Conservation (phyloP, 1,140 invertebrate species). For the Neodiprion virginianus region DNA sequence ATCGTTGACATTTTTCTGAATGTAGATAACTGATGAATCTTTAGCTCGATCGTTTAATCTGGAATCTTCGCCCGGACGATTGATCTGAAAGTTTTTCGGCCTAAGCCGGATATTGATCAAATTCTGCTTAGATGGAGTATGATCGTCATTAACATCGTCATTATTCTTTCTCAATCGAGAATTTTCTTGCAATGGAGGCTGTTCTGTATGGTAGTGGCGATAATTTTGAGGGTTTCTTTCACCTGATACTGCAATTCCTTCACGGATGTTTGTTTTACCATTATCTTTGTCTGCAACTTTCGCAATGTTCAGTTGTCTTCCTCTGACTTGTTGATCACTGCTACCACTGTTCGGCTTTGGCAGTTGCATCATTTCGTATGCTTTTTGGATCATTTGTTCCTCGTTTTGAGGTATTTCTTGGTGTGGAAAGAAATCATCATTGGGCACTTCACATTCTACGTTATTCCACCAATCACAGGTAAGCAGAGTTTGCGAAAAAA, state of each 20-base stretch:
- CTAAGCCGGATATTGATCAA: background rate
- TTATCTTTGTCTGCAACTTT: background rate
- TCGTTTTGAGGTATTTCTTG: constrained; percentile 44
- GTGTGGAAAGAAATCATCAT: constrained; percentile 44
- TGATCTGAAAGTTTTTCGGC: background rate
- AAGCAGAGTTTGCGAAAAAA: constrained; percentile 64
- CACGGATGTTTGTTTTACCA: background rate
- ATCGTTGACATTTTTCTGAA: background rate
- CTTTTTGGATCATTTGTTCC: constrained; percentile 55
- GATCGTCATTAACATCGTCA: background rate
- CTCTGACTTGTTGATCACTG: background rate
- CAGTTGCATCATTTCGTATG: constrained; percentile 52
- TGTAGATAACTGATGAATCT: background rate
- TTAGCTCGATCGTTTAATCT: background rate
- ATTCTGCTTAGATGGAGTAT: background rate
- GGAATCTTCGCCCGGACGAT: background rate
- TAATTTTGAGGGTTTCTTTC: background rate
- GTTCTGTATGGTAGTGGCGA: background rate
- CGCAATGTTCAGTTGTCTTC: background rate
- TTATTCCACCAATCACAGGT: constrained; percentile 68
- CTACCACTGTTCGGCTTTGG: constrained; percentile 32
- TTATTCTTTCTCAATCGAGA: background rate
- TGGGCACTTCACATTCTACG: constrained; percentile 58
- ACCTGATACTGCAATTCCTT: background rate
- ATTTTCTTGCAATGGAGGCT: background rate